Percentiles rank a stretch among this genome's conserved stretches.
phyloP scores from a whole-genome alignment of 2,888 invertebrate genomes.

The Diadegma fenestrale region DNA sequence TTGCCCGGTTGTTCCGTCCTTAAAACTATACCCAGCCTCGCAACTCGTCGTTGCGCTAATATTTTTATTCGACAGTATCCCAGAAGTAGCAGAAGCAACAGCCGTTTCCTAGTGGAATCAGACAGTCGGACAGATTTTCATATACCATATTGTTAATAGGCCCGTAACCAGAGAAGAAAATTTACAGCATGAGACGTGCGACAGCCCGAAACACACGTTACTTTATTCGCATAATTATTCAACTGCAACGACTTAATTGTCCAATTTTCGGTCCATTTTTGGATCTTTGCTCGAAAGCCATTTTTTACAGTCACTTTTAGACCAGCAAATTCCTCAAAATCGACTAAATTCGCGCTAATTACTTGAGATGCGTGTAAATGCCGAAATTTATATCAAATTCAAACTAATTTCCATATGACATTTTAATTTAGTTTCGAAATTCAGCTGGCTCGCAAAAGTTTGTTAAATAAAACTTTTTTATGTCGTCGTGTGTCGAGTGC shows the following conservation, averaged over 20 bases:
- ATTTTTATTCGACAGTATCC: conserved; percentile 81
- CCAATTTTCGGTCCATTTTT: neutral
- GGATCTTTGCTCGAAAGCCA: neutral
- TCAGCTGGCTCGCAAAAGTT: too few species aligned
- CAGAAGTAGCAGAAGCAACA: conserved; percentile 79
- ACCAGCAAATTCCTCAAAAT: too few species aligned
- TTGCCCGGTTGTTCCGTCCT: conserved; percentile 62
- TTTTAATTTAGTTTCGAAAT: too few species aligned
- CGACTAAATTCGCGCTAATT: too few species aligned
- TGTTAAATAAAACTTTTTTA: too few species aligned
- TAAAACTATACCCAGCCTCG: conserved; percentile 74
- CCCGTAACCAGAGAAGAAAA: conserved; percentile 73
- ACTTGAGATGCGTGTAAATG: neutral
- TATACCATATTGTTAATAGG: conserved; percentile 56
- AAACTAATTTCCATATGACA: too few species aligned
- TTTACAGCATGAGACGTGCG: conserved; percentile 7
- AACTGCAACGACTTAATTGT: neutral
- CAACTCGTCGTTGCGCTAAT: conserved; percentile 75
- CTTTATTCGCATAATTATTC: neutral
- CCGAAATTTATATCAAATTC: too few species aligned
- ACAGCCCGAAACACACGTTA: neutral
- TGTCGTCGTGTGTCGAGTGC: too few species aligned
- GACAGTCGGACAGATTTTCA: conserved; percentile 74
- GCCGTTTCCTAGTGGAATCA: conserved; percentile 83
- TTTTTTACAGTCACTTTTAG: too few species aligned